Evolutionary conservation across 2,888 invertebrate genomes (phyloP), one percentile per base, ranked within the genome.

Genomic region (Xanthorhoe spadicearia): DNA sequence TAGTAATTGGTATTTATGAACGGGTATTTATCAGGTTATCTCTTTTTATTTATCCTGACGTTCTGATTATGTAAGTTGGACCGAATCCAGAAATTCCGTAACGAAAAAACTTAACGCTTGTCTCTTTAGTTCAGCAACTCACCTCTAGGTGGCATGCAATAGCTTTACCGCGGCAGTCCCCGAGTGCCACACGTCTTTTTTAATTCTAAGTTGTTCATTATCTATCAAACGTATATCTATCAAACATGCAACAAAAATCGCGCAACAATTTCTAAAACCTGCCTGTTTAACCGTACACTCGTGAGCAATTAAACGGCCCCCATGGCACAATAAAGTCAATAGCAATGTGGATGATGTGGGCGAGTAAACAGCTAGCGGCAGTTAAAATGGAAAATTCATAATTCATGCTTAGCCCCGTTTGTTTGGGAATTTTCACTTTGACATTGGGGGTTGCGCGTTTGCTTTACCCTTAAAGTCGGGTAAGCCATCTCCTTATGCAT

Each of bases 341-440:
- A 82, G 76, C 77, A 74, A 7, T 46, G 46, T 60, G 59, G 43
- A 50, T 50, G 19, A 73, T 74, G 73, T 73, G 73, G 77, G 71
- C 73, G 71, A 74, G 79, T 78, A 79, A 81, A 83, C 80, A 82
- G 74, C 76, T 15, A 64, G 74, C 70, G 69, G 73, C 73, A 70
- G 76, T 77, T 77, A 78, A 82, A 82, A 82, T 83, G 79, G 79
- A 70, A 77, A 80, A 82, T 83, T 83, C 82, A 83, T 83, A 83
- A 83, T 83, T 82, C 83, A 83, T 83, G 77, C 46, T 56, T 60
- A 69, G 68, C 70, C 32, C 32, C 74, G 57, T 58, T 57, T 23
- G 35, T 46, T 57, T 50, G 61, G 54, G 67, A 57, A 62, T 57
- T 55, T 63, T 46, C 35, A 49, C 54, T 62, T 55, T 55, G 18